Conservation (phyloP, 1,140 invertebrate species). For the Meloidogyne floridensis region DNA sequence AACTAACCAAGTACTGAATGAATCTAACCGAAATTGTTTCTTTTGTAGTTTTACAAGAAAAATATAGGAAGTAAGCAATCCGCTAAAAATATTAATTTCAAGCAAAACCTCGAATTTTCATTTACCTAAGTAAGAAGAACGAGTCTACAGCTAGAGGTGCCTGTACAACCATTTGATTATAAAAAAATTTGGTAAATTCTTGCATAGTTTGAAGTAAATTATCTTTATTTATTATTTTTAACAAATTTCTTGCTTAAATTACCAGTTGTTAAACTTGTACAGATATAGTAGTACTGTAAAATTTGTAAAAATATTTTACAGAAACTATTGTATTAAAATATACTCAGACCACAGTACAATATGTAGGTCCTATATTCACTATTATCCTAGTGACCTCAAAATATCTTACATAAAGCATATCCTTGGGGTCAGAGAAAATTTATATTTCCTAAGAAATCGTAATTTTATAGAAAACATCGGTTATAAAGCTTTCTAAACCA, state of each 20-base stretch:
- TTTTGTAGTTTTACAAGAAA: conserved; percentile 55
- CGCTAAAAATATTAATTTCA: conserved; percentile 47
- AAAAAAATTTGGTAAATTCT: conserved; percentile 61
- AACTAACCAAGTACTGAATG: conserved; percentile 39
- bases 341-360: too few species aligned
- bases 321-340: too few species aligned
- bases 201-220: conserved; percentile 61
- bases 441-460: too few species aligned
- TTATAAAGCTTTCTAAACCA: too few species aligned
- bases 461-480: too few species aligned
- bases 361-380: too few species aligned
- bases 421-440: too few species aligned
- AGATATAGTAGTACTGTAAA: conserved; percentile 56
- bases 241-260: not conserved
- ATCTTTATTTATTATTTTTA: conserved; percentile 35
- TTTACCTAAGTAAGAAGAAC: conserved; percentile 62
- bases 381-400: too few species aligned
- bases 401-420: too few species aligned
- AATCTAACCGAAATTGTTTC: conserved; percentile 38
- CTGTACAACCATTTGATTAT: conserved; percentile 65
- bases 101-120: not conserved
- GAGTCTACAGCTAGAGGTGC: conserved; percentile 64
- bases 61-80: conserved; percentile 61
- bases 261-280: conserved; percentile 56
- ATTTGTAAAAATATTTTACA: too few species aligned